These are phyloP conservation scores for Idaea aversata DNA, from an alignment of 2,888 invertebrate genomes.

Conservation along the genomic window DNA sequence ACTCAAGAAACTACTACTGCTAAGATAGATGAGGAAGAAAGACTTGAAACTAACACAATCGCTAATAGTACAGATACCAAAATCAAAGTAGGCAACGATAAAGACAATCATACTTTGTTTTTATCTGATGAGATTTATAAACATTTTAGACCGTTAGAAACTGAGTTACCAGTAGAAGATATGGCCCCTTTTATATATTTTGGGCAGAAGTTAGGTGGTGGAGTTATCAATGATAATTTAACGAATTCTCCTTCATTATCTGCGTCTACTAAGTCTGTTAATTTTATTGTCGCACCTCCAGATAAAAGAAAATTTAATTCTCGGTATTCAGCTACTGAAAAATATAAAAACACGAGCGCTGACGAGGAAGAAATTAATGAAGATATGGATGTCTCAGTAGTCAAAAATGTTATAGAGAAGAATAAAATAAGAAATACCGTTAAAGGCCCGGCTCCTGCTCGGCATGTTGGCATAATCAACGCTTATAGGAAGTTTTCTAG, in stretches of 20 bases:
- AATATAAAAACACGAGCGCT: constrained; percentile 70
- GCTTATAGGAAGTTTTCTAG: constrained; percentile 69
- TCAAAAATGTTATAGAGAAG: constrained; percentile 75
- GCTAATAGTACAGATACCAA: constrained; percentile 61
- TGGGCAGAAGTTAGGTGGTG: constrained; percentile 81
- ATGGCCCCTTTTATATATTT: constrained; percentile 86
- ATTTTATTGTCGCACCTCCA: constrained; percentile 62
- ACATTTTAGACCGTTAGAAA: constrained; percentile 82
- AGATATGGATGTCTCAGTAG: constrained; percentile 82
- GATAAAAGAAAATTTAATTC: constrained; percentile 72
- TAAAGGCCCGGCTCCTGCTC: constrained; percentile 73
- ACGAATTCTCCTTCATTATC: constrained; percentile 70
- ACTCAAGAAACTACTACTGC: constrained; percentile 14
- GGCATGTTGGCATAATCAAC: constrained; percentile 69
- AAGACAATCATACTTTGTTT: constrained; percentile 76
- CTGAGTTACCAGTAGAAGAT: constrained; percentile 82
- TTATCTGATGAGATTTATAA: constrained; percentile 83
- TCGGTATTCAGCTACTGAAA: constrained; percentile 71
- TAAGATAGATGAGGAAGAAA: constrained; percentile 42
- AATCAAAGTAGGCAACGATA: constrained; percentile 58
- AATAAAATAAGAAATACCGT: constrained; percentile 76
- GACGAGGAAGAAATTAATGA: constrained; percentile 80
- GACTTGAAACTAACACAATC: constrained; percentile 53
- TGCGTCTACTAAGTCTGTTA: constrained; percentile 74
- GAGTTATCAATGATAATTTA: constrained; percentile 62